phyloP scores from a whole-genome alignment of 2,888 invertebrate genomes.

The Tyria jacobaeae region DNA sequence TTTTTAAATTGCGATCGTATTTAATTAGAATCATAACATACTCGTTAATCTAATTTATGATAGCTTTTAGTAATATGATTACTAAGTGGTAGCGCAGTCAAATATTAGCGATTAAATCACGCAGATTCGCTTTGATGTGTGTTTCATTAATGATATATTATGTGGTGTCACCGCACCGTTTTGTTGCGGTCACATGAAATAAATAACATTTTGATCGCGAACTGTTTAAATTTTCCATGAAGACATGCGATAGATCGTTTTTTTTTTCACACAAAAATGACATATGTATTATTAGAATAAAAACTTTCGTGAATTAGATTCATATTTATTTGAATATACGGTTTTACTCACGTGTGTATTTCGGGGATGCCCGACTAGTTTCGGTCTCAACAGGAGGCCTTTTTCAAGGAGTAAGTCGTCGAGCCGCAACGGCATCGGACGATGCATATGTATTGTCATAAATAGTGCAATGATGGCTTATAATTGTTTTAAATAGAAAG shows the following conservation, averaged over 20 bases:
- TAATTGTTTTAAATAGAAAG: too few species aligned
- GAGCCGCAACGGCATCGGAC: too few species aligned
- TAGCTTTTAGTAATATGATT: conserved; percentile 1
- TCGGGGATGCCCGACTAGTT: too few species aligned
- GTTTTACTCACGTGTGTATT: too few species aligned
- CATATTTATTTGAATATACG: too few species aligned
- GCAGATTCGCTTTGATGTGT: conserved; percentile 23
- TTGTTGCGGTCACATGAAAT: conserved; percentile 2
- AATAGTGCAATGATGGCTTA: too few species aligned
- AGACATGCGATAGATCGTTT: neutral
- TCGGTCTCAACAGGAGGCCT: too few species aligned
- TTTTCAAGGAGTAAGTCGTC: too few species aligned
- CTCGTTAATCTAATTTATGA: neutral
- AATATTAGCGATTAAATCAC: conserved; percentile 19
- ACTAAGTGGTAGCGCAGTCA: conserved; percentile 12
- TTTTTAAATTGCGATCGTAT: neutral
- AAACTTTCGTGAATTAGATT: too few species aligned
- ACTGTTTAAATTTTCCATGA: neutral
- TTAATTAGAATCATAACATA: neutral
- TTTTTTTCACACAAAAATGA: neutral
- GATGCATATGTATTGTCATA: too few species aligned
- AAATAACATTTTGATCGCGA: neutral
- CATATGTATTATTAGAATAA: too few species aligned
- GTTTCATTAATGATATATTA: conserved; percentile 15
- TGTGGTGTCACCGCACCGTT: neutral